Base-by-base conservation (phyloP, 2,888 invertebrate genomes). In the Chrysolina oricalcia region DNA sequence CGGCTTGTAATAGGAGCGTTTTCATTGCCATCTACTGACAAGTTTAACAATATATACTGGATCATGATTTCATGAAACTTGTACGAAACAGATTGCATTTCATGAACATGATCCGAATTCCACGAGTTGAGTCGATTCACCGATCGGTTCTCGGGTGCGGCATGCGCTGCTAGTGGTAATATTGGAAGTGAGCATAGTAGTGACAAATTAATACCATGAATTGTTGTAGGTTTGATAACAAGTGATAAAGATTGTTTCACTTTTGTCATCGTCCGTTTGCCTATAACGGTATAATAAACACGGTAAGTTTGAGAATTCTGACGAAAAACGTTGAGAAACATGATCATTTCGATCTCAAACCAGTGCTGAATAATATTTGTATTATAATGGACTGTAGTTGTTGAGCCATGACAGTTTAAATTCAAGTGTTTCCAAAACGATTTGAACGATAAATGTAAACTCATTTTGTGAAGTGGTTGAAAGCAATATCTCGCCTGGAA, bases 341-440 rank as follows among this genome's bases (percentile, higher is more conserved):
- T 83, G 81, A 83, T 80, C 80, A 81, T 77, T 79, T 79, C 78
- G 81, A 78, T 76, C 80, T 80, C 73, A 78, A 77, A 79, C 80
- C 77, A 83, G 85, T 86, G 84, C 80, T 80, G 82, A 83, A 84
- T 82, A 83, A 81, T 53, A 83, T 83, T 82, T 78, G 70, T 73
- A 75, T 75, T 75, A 74, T 72, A 80, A 74, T 81, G 81, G 78
- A 81, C 78, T 80, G 79, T 80, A 80, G 77, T 81, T 79, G 82
- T 81, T 80, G 76, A 87, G 87, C 87, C 87, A 87, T 88, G 88
- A 88, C 87, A 87, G 87, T 88, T 87, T 88, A 85, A 88, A 86
- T 87, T 87, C 82, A 86, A 88, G 87, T 88, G 87, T 83, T 79
- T 81, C 78, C 78, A 80, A 79, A 81, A 80, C 79, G 76, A 80